phyloP scores from a whole-genome alignment of 2,888 invertebrate species.

The Microplitis deprimator region DNA sequence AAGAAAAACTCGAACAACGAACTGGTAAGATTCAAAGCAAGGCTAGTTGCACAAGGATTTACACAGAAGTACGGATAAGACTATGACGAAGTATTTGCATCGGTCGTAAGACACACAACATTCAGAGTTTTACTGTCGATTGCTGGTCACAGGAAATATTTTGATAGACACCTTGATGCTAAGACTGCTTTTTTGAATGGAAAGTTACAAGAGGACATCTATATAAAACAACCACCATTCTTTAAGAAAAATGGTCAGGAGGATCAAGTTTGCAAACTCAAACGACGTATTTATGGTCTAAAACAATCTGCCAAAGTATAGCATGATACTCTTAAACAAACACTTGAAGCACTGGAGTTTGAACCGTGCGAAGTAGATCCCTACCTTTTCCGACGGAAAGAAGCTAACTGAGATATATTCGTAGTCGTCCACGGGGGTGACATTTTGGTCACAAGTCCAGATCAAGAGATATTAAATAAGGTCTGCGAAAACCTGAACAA shows the following conservation, averaged over 20 bases:
- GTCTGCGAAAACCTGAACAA: too few relatives aligned
- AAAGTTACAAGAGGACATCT: not conserved
- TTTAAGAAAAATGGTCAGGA: not conserved
- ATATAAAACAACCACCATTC: not conserved
- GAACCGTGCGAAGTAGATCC: constrained; percentile 48
- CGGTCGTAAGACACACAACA: constrained; percentile 54
- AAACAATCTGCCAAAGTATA: constrained; percentile 49
- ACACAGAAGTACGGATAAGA: constrained; percentile 53
- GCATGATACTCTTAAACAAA: constrained; percentile 49
- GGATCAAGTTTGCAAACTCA: not conserved
- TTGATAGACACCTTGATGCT: not conserved
- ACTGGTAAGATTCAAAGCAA: constrained; percentile 50
- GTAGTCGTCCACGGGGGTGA: constrained; percentile 46
- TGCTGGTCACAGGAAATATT: not conserved
- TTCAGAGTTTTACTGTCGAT: constrained; percentile 39
- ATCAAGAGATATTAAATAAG: too few relatives aligned
- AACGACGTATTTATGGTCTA: constrained; percentile 49
- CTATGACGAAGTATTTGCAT: constrained; percentile 53
- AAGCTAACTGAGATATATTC: constrained; percentile 1
- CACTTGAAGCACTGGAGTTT: constrained; percentile 43
- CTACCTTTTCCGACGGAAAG: constrained; percentile 48
- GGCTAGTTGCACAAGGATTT: constrained; percentile 54
- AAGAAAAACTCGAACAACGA: constrained; percentile 46
- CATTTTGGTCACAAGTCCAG: not conserved
- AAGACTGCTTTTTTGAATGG: constrained; percentile 17